Percentiles rank a stretch among this genome's conserved stretches.
phyloP scores from a whole-genome alignment of 2,888 invertebrate genomes.

The Parnassius apollo region DNA sequence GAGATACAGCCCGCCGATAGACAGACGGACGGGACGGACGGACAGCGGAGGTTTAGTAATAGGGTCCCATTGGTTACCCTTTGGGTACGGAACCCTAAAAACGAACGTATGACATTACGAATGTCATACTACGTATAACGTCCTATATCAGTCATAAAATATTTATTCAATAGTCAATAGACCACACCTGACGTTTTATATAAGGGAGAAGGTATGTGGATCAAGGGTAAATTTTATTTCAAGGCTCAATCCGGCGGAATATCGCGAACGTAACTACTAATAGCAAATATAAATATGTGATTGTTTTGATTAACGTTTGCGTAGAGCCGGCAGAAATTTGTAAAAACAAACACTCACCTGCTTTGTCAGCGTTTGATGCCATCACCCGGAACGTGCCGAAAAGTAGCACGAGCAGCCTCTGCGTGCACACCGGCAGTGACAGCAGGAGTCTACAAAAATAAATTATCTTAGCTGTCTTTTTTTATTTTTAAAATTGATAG shows the following conservation, averaged over 20 bases:
- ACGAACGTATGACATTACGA: no score
- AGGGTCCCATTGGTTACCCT: no score
- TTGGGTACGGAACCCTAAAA: no score
- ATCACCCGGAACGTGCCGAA: constrained; percentile 98
- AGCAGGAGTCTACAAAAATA: constrained; percentile 86
- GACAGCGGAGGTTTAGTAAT: no score
- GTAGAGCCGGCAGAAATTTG: background rate
- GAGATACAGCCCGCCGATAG: no score
- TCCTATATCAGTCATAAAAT: constrained; percentile 11
- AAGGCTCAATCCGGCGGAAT: constrained; percentile 4
- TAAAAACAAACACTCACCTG: constrained; percentile 56
- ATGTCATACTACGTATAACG: no score
- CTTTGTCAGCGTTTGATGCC: constrained; percentile 94
- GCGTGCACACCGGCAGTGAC: constrained; percentile 93
- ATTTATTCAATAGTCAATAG: constrained; percentile 9
- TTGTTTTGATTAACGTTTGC: constrained; percentile 14
- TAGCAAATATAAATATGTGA: constrained; percentile 16
- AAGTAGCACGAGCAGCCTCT: constrained; percentile 94
- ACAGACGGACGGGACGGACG: no score
- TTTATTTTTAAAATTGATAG: constrained; percentile 1
- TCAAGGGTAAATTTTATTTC: constrained; percentile 20
- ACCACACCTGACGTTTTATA: constrained; percentile 8
- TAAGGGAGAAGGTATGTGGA: constrained; percentile 12
- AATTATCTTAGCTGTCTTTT: background rate
- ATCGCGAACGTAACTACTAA: constrained; percentile 6